Evolutionary conservation across 2,888 invertebrate genomes (phyloP), one percentile per base, ranked within the genome.

Genomic region (Dexiosoma caninum): DNA sequence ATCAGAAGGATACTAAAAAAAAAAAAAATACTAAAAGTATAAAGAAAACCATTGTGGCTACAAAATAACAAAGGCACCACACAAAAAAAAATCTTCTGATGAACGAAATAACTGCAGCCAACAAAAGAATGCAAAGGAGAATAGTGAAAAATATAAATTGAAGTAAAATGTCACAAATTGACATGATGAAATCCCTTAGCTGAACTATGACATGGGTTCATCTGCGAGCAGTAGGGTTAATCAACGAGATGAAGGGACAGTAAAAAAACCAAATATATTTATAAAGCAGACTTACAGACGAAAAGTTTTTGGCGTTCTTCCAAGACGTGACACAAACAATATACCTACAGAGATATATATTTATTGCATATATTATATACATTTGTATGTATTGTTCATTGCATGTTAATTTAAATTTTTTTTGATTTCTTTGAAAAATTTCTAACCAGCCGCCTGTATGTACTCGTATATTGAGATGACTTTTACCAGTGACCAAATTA

Each of bases 121-220:
- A 27, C 27, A 3, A 35, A 35, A 42, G 55, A 57, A 49, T 23
- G 44, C 30, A 14, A 1, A 12, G 27, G 32, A 62, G 21, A 60
- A 57, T 1, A 32, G 2, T 27, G 8, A 21, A 71, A 30, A 53
- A 12, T 12, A 14, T 37, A 53, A 27, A 19, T 35, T 59, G 16
- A 71, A 64, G 30, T 40, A 57, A 76, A 76, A 71, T 76, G 76
- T 76, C 76, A 76, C 76, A 80, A 76, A 80, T 76, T 80, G 80
- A 80, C 80, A 80, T 76, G 71, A 80, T 76, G 71, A 72, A 80
- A 76, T 80, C 76, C 80, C 76, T 44, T 40, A 71, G 40, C 37
- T 40, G 46, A 67, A 71, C 42, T 67, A 71, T 60, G 55, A 55
- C 71, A 76, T 76, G 75, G 55, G 37, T 66, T 66, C 0, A 8